These are phyloP conservation scores for Leptopilina myrica DNA, from an alignment of 2,888 invertebrate genomes.

Conservation along the genomic window DNA sequence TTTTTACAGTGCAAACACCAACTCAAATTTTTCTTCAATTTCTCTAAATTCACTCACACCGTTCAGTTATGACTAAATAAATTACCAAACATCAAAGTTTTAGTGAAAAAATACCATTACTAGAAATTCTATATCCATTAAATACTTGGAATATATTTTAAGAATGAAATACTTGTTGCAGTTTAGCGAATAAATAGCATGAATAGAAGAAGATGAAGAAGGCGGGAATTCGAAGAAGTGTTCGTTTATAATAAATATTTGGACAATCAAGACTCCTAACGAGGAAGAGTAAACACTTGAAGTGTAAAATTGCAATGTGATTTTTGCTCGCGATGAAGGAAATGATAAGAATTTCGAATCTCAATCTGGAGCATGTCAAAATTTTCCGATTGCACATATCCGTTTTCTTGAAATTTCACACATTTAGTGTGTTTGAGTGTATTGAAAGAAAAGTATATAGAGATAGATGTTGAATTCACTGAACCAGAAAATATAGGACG, in stretches of 20 bases:
- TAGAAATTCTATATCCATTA: no score
- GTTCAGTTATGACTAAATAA: no score
- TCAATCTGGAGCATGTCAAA: conserved; percentile 24
- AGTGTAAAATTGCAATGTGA: conserved; percentile 12
- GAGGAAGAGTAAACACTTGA: conserved; percentile 42
- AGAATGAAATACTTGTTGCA: conserved; percentile 2
- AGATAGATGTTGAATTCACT: not conserved
- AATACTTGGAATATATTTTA: not conserved
- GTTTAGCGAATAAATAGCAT: not conserved
- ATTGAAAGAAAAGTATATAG: not conserved
- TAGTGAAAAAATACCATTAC: no score
- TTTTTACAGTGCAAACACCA: no score
- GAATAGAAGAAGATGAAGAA: not conserved
- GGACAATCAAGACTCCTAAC: conserved; percentile 19
- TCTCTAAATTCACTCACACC: no score
- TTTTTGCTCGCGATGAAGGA: not conserved
- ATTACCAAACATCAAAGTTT: no score
- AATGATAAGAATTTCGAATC: conserved; percentile 36
- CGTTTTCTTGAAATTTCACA: conserved; percentile 6
- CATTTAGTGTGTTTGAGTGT: not conserved
- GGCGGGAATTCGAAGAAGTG: conserved; percentile 16
- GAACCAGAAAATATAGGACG: not conserved
- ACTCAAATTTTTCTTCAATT: no score
- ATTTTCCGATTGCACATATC: conserved; percentile 28
- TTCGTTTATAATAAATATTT: conserved; percentile 44